phyloP scores from a whole-genome alignment of 2,113 vertebrate species.

The Nibea albiflora region DNA sequence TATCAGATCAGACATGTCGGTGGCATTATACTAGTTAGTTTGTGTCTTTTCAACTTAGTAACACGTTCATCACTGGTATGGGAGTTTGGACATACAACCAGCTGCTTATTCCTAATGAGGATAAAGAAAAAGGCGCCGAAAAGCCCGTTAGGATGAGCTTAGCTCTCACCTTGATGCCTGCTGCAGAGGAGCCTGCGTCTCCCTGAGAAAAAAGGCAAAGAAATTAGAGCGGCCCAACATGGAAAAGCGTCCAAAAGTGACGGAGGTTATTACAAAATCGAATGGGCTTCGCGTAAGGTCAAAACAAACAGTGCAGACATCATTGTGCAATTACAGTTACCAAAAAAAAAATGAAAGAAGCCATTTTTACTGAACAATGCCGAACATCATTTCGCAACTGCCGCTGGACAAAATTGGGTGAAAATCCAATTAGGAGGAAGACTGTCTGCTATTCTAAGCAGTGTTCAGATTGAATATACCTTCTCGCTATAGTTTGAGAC shows the following conservation, averaged over 20 bases:
- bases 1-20: background rate
- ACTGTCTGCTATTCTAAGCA: slow-evolving; percentile 27
- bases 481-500: slow-evolving; percentile 27
- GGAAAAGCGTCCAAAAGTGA: background rate
- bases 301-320: background rate
- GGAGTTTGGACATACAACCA: background rate
- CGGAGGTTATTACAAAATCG: background rate
- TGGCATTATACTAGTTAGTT: background rate
- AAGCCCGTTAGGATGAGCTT: background rate
- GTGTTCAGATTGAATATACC: slow-evolving; percentile 16
- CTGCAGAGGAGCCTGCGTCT: slow-evolving; percentile 96
- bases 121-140: background rate
- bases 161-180: slow-evolving; percentile 94
- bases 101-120: background rate
- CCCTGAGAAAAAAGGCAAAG: slow-evolving; percentile 81
- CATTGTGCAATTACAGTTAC: background rate
- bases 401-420: slow-evolving; percentile 18
- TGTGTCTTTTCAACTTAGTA: background rate
- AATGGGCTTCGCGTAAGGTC: background rate
- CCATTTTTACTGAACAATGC: slow-evolving; percentile 36
- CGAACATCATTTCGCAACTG: slow-evolving; percentile 17
- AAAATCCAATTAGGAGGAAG: slow-evolving; percentile 42
- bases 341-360: slow-evolving; percentile 7
- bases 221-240: background rate
- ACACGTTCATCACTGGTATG: background rate